These are phyloP conservation scores for Cathartes aura DNA, from an alignment of 2,113 vertebrate species.

Conservation along the genomic window DNA sequence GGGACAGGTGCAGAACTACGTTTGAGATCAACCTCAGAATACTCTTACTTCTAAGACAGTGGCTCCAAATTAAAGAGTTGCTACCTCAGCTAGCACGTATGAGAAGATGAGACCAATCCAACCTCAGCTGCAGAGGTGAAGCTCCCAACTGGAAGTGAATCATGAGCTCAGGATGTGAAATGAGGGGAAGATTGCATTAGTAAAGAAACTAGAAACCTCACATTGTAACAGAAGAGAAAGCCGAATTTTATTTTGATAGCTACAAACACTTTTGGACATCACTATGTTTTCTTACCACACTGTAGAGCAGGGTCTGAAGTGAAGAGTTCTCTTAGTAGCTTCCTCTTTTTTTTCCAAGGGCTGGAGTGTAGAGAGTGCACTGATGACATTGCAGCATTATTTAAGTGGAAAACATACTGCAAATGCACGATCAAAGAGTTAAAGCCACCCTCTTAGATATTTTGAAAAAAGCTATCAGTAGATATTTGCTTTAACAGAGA, in stretches of 20 bases:
- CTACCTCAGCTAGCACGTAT: neutral
- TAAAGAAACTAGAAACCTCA: neutral
- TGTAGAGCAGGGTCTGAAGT: neutral
- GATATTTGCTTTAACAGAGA: neutral
- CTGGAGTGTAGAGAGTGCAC: neutral
- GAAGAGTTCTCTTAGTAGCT: neutral
- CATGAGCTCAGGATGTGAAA: neutral
- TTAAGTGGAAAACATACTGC: neutral
- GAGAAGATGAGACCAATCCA: neutral
- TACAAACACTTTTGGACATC: neutral
- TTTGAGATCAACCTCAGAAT: neutral
- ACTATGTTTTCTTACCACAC: neutral
- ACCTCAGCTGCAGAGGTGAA: neutral
- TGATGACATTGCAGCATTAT: neutral
- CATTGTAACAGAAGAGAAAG: neutral
- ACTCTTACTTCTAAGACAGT: neutral
- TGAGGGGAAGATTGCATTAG: neutral
- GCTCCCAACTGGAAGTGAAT: neutral
- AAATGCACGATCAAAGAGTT: neutral
- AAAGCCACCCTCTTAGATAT: neutral
- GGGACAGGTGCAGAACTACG: neutral
- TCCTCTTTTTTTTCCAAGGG: neutral
- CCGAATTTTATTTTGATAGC: neutral
- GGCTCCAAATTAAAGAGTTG: neutral
- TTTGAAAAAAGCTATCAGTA: neutral